phyloP scores from a whole-genome alignment of 2,797 vertebrate genomes.

The Pelodytes ibericus region DNA sequence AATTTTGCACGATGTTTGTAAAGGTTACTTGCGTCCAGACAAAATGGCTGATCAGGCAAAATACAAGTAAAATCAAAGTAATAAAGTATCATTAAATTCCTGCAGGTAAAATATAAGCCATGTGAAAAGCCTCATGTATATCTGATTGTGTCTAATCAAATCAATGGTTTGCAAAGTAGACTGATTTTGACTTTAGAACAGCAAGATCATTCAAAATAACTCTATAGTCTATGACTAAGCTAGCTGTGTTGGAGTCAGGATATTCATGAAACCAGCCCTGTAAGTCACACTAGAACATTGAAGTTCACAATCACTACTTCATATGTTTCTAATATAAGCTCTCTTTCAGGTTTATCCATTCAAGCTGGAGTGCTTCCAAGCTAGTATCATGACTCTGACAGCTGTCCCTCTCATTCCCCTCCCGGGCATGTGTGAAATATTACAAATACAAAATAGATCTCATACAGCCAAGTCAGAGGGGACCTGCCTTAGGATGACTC shows the following conservation, averaged over 20 bases:
- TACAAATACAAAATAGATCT: slow-evolving; percentile 9
- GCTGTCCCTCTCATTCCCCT: neutral
- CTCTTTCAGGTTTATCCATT: neutral
- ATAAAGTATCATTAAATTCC: neutral
- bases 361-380: neutral
- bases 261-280: neutral
- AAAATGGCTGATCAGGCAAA: neutral
- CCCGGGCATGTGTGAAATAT: slow-evolving; percentile 26
- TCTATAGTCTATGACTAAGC: neutral
- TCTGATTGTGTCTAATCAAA: neutral
- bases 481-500: neutral
- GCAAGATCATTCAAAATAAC: neutral
- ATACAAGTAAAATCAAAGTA: neutral
- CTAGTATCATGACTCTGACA: neutral
- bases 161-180: neutral
- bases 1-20: too few species aligned
- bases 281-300: neutral
- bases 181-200: neutral
- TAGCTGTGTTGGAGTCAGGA: neutral
- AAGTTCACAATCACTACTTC: neutral
- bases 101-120: neutral
- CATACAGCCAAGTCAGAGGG: neutral
- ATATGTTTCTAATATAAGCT: neutral
- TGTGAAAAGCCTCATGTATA: neutral
- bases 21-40: too few species aligned